Evolutionary conservation across 1,140 invertebrate species (phyloP).

Genomic region (Aradophagus sp.): DNA sequence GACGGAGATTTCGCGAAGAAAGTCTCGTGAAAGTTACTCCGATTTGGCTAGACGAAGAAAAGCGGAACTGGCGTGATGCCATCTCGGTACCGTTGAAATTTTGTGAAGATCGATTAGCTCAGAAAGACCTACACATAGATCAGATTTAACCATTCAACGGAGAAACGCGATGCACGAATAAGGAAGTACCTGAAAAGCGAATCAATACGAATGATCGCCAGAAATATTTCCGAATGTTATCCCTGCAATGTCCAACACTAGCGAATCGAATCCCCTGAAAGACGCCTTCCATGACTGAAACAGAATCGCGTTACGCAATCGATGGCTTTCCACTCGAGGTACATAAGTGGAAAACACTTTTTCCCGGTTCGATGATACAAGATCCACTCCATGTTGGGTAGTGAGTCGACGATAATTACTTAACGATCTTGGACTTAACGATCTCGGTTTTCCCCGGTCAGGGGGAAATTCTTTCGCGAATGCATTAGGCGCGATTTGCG

Average conservation of each 20-base stretch:
- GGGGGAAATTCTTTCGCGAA: conserved; percentile 23
- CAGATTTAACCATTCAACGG: neutral
- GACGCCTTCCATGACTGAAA: no score
- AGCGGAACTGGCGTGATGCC: conserved; percentile 44
- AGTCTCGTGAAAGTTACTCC: conserved; percentile 55
- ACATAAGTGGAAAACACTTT: conserved; percentile 30
- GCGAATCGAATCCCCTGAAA: neutral
- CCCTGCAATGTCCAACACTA: no score
- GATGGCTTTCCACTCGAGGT: conserved; percentile 7
- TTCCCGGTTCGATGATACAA: conserved; percentile 27
- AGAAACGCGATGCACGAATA: no score
- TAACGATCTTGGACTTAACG: conserved; percentile 20
- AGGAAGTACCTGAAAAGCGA: no score
- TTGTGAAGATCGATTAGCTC: no score
- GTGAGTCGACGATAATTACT: conserved; percentile 29
- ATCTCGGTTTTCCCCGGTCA: conserved; percentile 23
- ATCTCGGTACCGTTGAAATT: conserved; percentile 37
- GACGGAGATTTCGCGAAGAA: conserved; percentile 57
- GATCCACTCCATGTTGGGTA: conserved; percentile 30
- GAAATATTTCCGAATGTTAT: no score
- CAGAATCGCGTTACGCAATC: conserved; percentile 49
- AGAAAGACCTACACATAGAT: no score
- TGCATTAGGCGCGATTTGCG: conserved; percentile 38
- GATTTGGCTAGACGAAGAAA: conserved; percentile 51
- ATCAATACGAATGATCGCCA: no score